phyloP scores from a whole-genome alignment of 2,888 invertebrate species.

The Cheilosia soror region DNA sequence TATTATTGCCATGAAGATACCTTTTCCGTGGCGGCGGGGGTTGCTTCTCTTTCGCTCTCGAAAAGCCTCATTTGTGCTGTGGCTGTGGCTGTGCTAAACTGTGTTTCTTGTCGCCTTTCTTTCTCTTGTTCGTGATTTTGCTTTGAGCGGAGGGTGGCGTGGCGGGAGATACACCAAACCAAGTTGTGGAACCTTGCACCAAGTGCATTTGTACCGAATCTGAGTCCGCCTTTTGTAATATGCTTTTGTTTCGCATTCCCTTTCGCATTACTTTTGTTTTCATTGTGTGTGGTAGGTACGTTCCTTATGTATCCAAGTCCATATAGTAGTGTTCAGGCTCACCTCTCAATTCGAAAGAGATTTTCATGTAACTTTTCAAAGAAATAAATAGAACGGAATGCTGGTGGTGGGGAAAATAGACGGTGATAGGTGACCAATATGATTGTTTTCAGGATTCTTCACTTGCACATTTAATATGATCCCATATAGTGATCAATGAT shows the following conservation, averaged over 20 bases:
- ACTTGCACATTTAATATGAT: no score
- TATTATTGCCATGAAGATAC: background rate
- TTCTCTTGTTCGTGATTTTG: background rate
- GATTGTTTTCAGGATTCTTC: no score
- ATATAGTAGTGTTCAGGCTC: constrained; percentile 25
- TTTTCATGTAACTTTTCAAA: background rate
- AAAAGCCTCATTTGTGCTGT: constrained; percentile 10
- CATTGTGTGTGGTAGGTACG: constrained; percentile 23
- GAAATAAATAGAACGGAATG: constrained; percentile 10
- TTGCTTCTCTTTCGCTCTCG: constrained; percentile 13
- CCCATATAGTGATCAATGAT: no score
- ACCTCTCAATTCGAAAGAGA: constrained; percentile 9
- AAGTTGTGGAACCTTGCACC: constrained; percentile 45
- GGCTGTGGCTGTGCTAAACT: background rate
- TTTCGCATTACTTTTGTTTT: constrained; percentile 66
- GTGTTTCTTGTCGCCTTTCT: constrained; percentile 23
- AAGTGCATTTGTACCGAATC: constrained; percentile 60
- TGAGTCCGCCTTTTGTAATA: constrained; percentile 25
- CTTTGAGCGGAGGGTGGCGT: background rate
- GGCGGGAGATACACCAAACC: background rate
- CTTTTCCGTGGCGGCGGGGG: constrained; percentile 5
- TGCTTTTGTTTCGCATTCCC: constrained; percentile 54
- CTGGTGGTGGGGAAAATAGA: constrained; percentile 19
- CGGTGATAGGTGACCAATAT: no score
- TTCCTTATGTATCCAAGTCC: constrained; percentile 2